phyloP scores from a whole-genome alignment of 1,140 invertebrate species.

The Aphidius ervi region DNA sequence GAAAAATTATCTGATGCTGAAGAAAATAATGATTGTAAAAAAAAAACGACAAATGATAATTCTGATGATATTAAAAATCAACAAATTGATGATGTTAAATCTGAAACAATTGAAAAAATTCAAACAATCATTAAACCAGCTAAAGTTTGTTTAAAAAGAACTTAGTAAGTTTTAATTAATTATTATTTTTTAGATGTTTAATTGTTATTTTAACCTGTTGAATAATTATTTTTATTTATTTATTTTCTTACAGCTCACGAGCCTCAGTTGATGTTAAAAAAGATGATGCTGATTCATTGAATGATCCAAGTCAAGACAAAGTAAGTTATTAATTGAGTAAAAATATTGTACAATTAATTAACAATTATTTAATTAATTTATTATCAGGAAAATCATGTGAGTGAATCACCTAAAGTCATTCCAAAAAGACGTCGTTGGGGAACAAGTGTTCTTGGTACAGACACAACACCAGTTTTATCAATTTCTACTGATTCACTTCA shows the following conservation, averaged over 20 bases:
- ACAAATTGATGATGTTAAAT: slow-evolving; percentile 4
- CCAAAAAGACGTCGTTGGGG: slow-evolving; percentile 52
- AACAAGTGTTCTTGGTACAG: slow-evolving; percentile 34
- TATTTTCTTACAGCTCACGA: slow-evolving; percentile 30
- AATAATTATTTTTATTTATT: not conserved
- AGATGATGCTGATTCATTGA: slow-evolving; percentile 27
- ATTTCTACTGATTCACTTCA: slow-evolving; percentile 54
- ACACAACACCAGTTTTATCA: slow-evolving; percentile 45
- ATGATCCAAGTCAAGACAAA: slow-evolving; percentile 35
- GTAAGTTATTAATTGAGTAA: slow-evolving; percentile 18
- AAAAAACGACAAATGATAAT: not conserved
- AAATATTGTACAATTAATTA: slow-evolving; percentile 7
- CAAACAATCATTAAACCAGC: slow-evolving; percentile 34
- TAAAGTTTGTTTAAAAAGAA: slow-evolving; percentile 49
- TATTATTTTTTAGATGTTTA: slow-evolving; percentile 13
- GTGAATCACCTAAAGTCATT: slow-evolving; percentile 37
- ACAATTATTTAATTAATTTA: slow-evolving; percentile 15
- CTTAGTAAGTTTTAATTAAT: slow-evolving; percentile 41
- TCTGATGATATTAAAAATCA: not conserved
- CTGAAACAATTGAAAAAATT: slow-evolving; percentile 12
- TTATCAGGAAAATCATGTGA: slow-evolving; percentile 42
- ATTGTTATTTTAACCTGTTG: no score
- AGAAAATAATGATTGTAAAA: not conserved
- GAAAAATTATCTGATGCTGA: slow-evolving; percentile 9
- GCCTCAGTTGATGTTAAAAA: slow-evolving; percentile 33